Evolutionary conservation across 2,888 invertebrate species (phyloP).

Genomic region (Anoplius nigerrimus): DNA sequence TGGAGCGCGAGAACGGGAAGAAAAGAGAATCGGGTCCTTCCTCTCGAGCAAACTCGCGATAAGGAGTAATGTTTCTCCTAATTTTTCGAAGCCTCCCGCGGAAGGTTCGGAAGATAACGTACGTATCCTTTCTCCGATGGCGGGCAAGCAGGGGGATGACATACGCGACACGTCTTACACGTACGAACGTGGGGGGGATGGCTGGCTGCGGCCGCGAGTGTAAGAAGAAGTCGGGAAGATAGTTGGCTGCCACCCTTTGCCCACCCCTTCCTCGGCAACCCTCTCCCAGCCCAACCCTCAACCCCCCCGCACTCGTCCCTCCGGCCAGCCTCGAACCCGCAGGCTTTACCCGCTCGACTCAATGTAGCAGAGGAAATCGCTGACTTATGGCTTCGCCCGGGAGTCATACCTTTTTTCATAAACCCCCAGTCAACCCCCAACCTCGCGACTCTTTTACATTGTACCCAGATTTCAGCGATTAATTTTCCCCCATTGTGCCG

Average conservation of each 20-base stretch:
- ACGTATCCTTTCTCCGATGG: neutral
- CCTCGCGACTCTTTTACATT: constrained; percentile 71
- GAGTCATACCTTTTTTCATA: constrained; percentile 71
- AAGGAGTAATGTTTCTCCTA: constrained; percentile 25
- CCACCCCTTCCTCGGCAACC: neutral
- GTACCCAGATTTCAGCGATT: constrained; percentile 74
- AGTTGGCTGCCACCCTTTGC: constrained; percentile 34
- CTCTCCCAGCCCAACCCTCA: neutral
- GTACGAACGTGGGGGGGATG: constrained; percentile 24
- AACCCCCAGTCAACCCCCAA: constrained; percentile 62
- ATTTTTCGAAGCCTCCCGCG: constrained; percentile 4
- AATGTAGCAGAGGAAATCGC: constrained; percentile 74
- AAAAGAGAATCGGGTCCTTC: constrained; percentile 42
- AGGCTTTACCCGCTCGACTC: constrained; percentile 55
- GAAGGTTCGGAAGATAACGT: neutral
- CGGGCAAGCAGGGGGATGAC: neutral
- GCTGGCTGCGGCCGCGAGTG: constrained; percentile 17
- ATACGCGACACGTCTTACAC: constrained; percentile 49
- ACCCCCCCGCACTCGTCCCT: neutral
- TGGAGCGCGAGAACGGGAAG: constrained; percentile 14
- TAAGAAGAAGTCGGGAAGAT: constrained; percentile 56
- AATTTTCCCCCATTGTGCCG: constrained; percentile 71
- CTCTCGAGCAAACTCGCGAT: constrained; percentile 50
- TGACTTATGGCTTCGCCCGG: constrained; percentile 73
- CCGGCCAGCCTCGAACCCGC: constrained; percentile 6